phyloP scores from a whole-genome alignment of 2,113 vertebrate species.

The Meles meles region DNA sequence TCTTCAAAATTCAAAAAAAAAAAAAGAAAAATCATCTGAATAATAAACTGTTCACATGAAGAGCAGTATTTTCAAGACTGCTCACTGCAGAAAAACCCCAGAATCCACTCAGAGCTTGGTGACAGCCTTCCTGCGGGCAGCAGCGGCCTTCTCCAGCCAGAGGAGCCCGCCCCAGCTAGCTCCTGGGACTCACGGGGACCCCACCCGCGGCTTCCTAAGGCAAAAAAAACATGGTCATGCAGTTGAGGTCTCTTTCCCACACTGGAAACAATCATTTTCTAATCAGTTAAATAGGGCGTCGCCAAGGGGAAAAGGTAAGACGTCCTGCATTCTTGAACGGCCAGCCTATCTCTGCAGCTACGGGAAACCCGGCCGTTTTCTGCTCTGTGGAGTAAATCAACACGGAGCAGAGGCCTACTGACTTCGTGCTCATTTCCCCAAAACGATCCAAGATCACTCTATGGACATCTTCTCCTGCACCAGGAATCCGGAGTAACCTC shows the following conservation, averaged over 20 bases:
- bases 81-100: neutral
- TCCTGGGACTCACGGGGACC: neutral
- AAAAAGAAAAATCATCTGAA: neutral
- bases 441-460: neutral
- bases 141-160: neutral
- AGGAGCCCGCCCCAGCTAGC: accelerated
- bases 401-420: neutral
- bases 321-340: neutral
- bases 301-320: neutral
- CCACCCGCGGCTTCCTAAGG: accelerated
- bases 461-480: neutral
- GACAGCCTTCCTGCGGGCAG: neutral
- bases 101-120: neutral
- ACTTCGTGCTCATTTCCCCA: neutral
- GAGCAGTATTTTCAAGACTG: neutral
- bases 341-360: neutral
- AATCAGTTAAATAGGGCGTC: neutral
- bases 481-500: neutral
- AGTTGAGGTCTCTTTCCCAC: accelerated
- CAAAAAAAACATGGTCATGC: accelerated
- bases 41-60: neutral
- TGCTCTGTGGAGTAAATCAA: neutral
- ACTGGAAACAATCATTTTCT: neutral
- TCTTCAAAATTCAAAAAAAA: neutral
- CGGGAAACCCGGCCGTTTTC: conserved; percentile 54